Conservation (phyloP, 2,113 vertebrate species). For the Oxygymnocypris stewartii region DNA sequence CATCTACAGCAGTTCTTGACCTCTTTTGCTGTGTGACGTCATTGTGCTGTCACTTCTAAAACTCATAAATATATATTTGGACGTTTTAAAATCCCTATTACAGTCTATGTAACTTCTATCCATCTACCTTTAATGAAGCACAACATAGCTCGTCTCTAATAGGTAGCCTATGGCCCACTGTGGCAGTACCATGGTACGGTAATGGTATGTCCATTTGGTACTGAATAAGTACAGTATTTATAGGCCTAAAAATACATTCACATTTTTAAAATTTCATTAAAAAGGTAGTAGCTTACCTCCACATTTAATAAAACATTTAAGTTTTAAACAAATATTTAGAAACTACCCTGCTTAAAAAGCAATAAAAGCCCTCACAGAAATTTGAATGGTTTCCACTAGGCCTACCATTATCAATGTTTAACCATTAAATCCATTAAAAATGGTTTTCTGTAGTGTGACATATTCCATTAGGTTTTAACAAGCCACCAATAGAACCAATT, state of each 20-base stretch:
- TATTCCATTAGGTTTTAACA: too few relatives aligned
- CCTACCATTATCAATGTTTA: too few relatives aligned
- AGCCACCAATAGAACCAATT: too few relatives aligned
- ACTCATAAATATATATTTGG: slow-evolving; percentile 16
- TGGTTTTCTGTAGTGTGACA: too few relatives aligned
- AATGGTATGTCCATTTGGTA: neutral
- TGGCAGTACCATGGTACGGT: neutral
- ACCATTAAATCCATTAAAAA: too few relatives aligned
- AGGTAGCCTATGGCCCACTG: neutral
- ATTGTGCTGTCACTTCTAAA: slow-evolving; percentile 7
- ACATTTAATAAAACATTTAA: neutral
- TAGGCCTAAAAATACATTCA: neutral
- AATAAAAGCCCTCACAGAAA: too few relatives aligned
- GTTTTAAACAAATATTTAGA: neutral
- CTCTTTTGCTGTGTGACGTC: neutral
- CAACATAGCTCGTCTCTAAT: too few relatives aligned
- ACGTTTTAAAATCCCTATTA: neutral
- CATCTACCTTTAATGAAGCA: neutral
- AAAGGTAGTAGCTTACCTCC: neutral
- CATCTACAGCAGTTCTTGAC: slow-evolving; percentile 15
- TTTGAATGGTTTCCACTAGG: too few relatives aligned
- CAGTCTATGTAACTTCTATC: neutral
- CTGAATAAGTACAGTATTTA: neutral
- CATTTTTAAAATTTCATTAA: neutral
- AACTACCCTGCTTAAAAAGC: neutral